These are phyloP conservation scores for Agriopis marginaria DNA, from an alignment of 2,888 invertebrate genomes.

Conservation along the genomic window DNA sequence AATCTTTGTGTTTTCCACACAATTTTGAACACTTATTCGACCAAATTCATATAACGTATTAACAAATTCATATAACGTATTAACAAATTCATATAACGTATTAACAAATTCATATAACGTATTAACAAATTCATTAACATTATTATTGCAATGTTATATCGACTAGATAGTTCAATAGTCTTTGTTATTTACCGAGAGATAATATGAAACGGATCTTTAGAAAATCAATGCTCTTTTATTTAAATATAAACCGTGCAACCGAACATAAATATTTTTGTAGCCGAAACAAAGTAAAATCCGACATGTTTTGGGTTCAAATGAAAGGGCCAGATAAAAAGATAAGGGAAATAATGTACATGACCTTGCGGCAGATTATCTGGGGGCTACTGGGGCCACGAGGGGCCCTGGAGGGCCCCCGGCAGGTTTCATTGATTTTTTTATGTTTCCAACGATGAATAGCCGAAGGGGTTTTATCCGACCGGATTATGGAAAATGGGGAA, in stretches of 20 bases:
- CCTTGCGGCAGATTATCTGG: conserved; percentile 38
- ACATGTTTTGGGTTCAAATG: conserved; percentile 37
- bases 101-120: too few relatives aligned
- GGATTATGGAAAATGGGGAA: conserved; percentile 36
- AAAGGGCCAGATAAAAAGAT: conserved; percentile 38
- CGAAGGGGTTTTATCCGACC: conserved; percentile 43
- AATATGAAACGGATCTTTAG: too few relatives aligned
- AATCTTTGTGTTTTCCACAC: too few relatives aligned
- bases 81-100: too few relatives aligned
- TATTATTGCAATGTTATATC: too few relatives aligned
- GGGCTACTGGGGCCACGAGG: conserved; percentile 18
- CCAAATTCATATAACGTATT: too few relatives aligned
- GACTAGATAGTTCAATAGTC: too few relatives aligned
- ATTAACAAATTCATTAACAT: too few relatives aligned
- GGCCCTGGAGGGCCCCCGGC: conserved; percentile 19
- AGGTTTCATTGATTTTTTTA: conserved; percentile 42
- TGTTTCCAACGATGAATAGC: conserved; percentile 43
- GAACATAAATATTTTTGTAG: conserved; percentile 17
- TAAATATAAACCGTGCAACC: conserved; percentile 1
- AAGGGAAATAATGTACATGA: conserved; percentile 38
- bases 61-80: too few relatives aligned
- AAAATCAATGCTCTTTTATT: neutral
- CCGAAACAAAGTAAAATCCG: conserved; percentile 27
- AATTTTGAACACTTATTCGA: too few relatives aligned
- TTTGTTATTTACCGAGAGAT: too few relatives aligned